Base-by-base conservation (phyloP, 2,113 vertebrate genomes). In the Oreochromis aureus region DNA sequence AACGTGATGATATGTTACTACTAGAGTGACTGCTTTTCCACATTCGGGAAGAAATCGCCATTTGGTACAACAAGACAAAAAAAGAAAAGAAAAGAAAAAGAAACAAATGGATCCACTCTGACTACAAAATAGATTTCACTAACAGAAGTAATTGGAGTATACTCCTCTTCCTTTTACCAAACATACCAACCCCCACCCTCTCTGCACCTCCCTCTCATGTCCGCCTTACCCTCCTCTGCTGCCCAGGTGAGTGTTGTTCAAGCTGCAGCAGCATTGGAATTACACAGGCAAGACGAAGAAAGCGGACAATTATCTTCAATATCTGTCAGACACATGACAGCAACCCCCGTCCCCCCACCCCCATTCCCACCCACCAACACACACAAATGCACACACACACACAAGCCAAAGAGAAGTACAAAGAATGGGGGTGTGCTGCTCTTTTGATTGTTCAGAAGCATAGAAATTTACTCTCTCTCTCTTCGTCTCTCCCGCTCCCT, bases 281-380 rank as follows among this genome's bases (percentile, higher is more conserved):
- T 96, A 96, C 95, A 95, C 92, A 95, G 94, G 94, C 95, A 94
- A 91, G 93, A 94, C 90, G 94, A 96, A 96, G 95, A 96, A 96
- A 96, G 95, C 91, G 94, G 94, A 96, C 96, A 96, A 96, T 96
- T 96, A 96, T 96, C 96, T 96, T 95, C 96, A 96, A 96, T 96
- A 96, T 96, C 96, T 96, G 96, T 96, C 96, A 96, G 95, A 93
- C 92, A 95, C 93, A 96, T 96, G 96, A 96, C 96, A 96, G 96
- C 94, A 95, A 92, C 85, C 89, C 36, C 84, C 69, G 1, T 78
- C 83, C 87, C 76, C 83, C 61, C 85, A 87, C 90, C 88, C 91
- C 83, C 86, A 71, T 69, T 30, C 85, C 84, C 84, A 69, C 93
- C 89, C 86, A 82, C 85, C 82, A 89, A 90, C 44, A 78, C 71